Base-by-base conservation (phyloP, 2,113 vertebrate genomes). In the Empidonax alnorum region DNA sequence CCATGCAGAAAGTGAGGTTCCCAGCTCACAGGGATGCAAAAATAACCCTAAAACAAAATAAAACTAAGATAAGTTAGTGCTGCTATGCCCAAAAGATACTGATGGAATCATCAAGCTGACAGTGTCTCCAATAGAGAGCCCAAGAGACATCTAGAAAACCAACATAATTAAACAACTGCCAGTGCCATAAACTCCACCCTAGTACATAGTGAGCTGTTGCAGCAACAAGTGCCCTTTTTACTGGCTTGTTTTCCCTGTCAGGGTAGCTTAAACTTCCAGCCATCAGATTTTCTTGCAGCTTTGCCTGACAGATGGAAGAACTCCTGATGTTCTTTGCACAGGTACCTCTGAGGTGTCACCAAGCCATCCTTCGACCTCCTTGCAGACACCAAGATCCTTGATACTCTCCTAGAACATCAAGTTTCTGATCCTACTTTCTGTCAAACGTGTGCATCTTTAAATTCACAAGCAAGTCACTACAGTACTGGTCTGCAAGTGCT, bases 401-500 rank as follows among this genome's bases (percentile, higher is more conserved):
- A 35, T 18, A 22, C 5, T 14, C 33, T 59, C 52, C 42, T n/a
- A 67, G 33, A 25, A 93, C 39, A 20, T 4, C 24, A 20, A 1
- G 4, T n/a, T 50, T 66, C 67, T 76, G 17, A 67, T 42, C 41
- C 28, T 47, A 42, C 67, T 46, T 37, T 20, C 8, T 24, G 23
- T 10, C 41, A 73, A 61, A 62, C 5, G 7, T 37, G n/a, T 52
- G 37, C 14, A 80, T 52, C 47, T 47, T 59, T 55, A 35, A 77
- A 89, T 62, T 58, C 12, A 89, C 37, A 42, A 84, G 55, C n/a
- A 50, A 46, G 61, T 42, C 46, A 46, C 30, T 23, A 3, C 41
- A 84, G 14, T 2, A 14, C 35, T 10, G 3, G 3, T 52, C 44
- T 72, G 39, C 0, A 1, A 46, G 7, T 12, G 6, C 50, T 10